Percentiles rank a stretch among this genome's conserved stretches.
Conservation (phyloP, 2,888 invertebrate species). For the Zhuqinia jingwanae region DNA sequence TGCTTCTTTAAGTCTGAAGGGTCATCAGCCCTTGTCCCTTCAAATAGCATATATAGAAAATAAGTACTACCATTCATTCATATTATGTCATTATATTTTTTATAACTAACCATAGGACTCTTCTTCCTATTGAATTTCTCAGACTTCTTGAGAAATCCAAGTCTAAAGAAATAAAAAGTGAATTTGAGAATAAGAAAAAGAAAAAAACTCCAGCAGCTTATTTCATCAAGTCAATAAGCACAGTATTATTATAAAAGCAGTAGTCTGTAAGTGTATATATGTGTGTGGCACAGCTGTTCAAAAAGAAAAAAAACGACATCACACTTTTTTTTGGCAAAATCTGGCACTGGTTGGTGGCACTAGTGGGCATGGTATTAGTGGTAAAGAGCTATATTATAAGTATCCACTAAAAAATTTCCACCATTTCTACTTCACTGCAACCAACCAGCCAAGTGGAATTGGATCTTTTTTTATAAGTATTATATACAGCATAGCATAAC, state of each 20-base stretch:
- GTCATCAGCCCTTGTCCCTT: conserved; percentile 22
- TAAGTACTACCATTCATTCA: background rate
- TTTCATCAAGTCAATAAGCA: conserved; percentile 32
- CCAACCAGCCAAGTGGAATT: background rate
- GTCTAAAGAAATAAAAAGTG: conserved; percentile 8
- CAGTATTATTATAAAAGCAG: too few relatives aligned
- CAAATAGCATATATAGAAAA: background rate
- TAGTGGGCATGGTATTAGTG: background rate
- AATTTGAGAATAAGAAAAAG: too few relatives aligned
- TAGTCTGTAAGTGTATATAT: too few relatives aligned
- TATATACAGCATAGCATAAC: background rate
- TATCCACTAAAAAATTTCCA: conserved; percentile 5
- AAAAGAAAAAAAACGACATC: conserved; percentile 8
- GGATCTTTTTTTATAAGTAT: background rate
- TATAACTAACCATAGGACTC: background rate
- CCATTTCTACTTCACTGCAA: background rate
- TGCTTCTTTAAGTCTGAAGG: conserved; percentile 5
- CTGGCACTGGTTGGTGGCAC: background rate
- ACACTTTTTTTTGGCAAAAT: conserved; percentile 25
- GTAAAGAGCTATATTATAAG: conserved; percentile 4
- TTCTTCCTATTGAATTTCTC: background rate
- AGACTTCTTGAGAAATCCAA: conserved; percentile 17
- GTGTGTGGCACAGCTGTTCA: conserved; percentile 36
- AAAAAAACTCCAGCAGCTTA: conserved; percentile 13
- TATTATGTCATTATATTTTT: background rate